Evolutionary conservation across 2,113 vertebrate species (phyloP).

Genomic region (Prietella phreatophila): DNA sequence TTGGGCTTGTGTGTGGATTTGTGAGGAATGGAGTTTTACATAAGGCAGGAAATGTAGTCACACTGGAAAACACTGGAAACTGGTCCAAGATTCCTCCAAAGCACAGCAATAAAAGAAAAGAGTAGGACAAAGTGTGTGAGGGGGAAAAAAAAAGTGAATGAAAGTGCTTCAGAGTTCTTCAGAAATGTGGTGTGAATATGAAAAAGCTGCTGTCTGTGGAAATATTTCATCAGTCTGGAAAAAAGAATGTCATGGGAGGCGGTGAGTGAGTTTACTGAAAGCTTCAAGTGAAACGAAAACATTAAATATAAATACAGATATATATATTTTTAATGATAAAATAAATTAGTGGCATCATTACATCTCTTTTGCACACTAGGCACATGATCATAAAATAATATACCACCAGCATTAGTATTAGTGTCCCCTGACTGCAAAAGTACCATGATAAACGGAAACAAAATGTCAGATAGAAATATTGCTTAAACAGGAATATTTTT

Average conservation of each 20-base stretch:
- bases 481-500: background rate
- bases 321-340: background rate
- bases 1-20: constrained; percentile 26
- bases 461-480: background rate
- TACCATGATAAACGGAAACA: background rate
- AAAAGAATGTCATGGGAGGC: background rate
- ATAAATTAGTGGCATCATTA: background rate
- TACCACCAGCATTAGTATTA: background rate
- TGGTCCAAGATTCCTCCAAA: constrained; percentile 34
- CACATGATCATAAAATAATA: background rate
- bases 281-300: background rate
- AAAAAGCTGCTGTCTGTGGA: background rate
- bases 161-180: background rate
- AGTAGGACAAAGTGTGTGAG: background rate
- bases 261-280: background rate
- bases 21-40: constrained; percentile 33
- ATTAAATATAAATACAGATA: background rate
- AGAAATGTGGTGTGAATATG: background rate
- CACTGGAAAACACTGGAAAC: constrained; percentile 27
- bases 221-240: constrained; percentile 1
- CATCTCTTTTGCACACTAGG: background rate
- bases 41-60: constrained; percentile 43
- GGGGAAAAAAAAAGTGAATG: constrained; percentile 8
- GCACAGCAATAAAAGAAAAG: constrained; percentile 5
- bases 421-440: background rate